Evolutionary conservation across 1,140 invertebrate genomes (phyloP), one percentile per base, ranked within the genome.

Genomic region (Ips typographus): DNA sequence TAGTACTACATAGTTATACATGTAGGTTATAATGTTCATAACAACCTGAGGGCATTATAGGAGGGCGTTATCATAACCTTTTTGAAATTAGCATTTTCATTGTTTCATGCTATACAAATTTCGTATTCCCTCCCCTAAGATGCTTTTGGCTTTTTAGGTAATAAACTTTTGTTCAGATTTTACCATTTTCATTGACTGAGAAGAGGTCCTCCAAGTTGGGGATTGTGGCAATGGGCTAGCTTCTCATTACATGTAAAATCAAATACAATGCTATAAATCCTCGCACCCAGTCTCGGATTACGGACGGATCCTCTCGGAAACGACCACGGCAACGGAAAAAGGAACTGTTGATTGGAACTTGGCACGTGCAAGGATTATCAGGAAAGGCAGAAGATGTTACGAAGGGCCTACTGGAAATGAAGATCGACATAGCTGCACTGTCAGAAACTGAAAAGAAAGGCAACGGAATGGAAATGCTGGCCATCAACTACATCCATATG

Each of bases 371-470:
- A 53, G 66, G 66, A 52, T 42, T 60, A 38, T 52, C 7, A 62
- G 52, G 40, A 53, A 62, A 68, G 57, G 2, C 42, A 43, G 22
- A 49, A 8, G 53, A 66, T 4, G 42, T 59, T 43, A 39, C 40
- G 36, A 53, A 40, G 56, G 44, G 5, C 51, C 40, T 68, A 40
- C 43, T 44, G 47, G 36, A 68, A 40, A 62, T 37, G n/a, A 68
- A 62, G 2, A 43, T 68, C 2, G 65, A 61, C 41, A 68, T 68
- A 22, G 57, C 51, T 22, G 66, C 57, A 49, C 51, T 68, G 2
- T 62, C 58, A 8, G 59, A 65, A 39, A 69, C 60, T n/a, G 53
- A 69, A 39, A 65, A 69, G 60, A 69, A 53, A 65, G 67, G 60
- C 3, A 64, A 40, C 47, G 67, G 59, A 62, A 69, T 47, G 3